Evolutionary conservation across 1,140 invertebrate genomes (phyloP).

Genomic region (Drosophila rhopaloa): DNA sequence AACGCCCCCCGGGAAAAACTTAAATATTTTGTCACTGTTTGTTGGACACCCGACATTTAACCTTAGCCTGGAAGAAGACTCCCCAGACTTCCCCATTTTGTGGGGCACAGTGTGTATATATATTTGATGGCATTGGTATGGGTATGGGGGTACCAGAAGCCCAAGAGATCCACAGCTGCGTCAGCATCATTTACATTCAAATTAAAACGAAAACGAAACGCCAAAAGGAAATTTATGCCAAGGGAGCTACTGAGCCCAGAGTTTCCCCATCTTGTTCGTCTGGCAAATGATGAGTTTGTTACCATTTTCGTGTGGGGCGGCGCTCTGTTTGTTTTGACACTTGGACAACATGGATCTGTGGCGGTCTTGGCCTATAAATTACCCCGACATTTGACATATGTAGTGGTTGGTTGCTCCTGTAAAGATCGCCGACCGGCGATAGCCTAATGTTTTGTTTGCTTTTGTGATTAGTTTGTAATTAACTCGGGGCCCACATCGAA

Average conservation of each 20-base stretch:
- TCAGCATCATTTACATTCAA: constrained; percentile 82
- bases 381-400: constrained; percentile 67
- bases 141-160: constrained; percentile 1
- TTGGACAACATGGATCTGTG: constrained; percentile 71
- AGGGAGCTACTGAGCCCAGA: constrained; percentile 36
- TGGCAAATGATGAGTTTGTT: constrained; percentile 59
- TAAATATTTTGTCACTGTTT: constrained; percentile 82
- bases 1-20: constrained; percentile 69
- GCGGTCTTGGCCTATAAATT: constrained; percentile 72
- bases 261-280: constrained; percentile 5
- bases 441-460: constrained; percentile 79
- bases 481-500: constrained; percentile 42
- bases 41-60: constrained; percentile 76
- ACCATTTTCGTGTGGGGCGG: constrained; percentile 42
- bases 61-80: constrained; percentile 48
- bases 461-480: constrained; percentile 80
- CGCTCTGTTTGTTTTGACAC: constrained; percentile 74
- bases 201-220: constrained; percentile 73
- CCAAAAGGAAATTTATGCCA: constrained; percentile 77
- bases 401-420: constrained; percentile 50
- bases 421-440: constrained; percentile 59
- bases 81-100: constrained; percentile 8
- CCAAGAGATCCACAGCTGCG: constrained; percentile 49
- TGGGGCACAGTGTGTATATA: background rate
- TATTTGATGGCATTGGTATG: background rate